Evolutionary conservation across 2,888 invertebrate species (phyloP), one percentile per base, ranked within the genome.

Genomic region (Odontocolon sp.): DNA sequence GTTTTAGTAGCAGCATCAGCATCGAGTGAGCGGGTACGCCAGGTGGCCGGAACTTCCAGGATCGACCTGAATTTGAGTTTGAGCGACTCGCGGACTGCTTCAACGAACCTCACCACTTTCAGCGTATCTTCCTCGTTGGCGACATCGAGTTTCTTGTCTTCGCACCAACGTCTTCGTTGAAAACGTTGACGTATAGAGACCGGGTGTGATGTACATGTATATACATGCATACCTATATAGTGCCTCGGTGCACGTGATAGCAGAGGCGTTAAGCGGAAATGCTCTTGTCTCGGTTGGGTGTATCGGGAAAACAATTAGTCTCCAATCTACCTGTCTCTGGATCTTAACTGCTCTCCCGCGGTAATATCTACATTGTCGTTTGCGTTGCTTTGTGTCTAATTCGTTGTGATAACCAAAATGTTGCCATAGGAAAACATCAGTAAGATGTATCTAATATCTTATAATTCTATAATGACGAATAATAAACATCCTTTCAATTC

Each of bases 21-120:
- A 57, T 52, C 59, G 47, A 68, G 68, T 47, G 42, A 56, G 56
- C 56, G 67, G 8, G 40, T 47, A 72, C 42, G 61, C 71, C 71
- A 72, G 67, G 71, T 72, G 77, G 67, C 31, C 33, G 67, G 68
- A 81, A 82, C 80, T 81, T 80, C 73, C 77, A 76, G 36, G 56
- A 84, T 83, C 83, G 81, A 81, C 81, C 82, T 71, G 82, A 83
- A 84, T 84, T 81, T 81, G 80, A 82, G 82, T 84, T 85, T 82
- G 81, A 85, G 79, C 82, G 84, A 84, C 81, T 81, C 76, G 78
- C 76, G 56, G 67, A 77, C 26, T 31, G 4, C 31, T 11, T 18
- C 45, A 16, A 45, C 16, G 16, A 45, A 2, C 52, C 14, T 11
- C 11, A 1, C 1, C 2, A 11, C 6, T 6, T 31, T 52, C 11